Percentiles rank a stretch among this genome's conserved stretches.
phyloP scores from a whole-genome alignment of 2,113 vertebrate genomes.

The Platycercus adscitus region DNA sequence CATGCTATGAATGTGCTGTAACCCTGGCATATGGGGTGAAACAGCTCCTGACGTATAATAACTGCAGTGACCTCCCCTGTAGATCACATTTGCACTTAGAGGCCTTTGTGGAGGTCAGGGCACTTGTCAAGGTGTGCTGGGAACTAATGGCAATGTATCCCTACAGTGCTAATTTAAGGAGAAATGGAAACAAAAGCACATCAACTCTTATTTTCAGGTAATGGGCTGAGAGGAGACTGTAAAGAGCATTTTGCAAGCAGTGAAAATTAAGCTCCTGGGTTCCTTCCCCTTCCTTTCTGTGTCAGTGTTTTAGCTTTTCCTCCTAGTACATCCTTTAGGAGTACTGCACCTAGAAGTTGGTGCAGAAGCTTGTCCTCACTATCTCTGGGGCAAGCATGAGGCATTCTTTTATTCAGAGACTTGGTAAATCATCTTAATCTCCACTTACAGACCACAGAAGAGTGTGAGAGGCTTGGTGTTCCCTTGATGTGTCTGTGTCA shows the following conservation, averaged over 20 bases:
- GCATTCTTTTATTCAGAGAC: neutral
- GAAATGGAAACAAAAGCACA: neutral
- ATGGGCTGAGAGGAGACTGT: neutral
- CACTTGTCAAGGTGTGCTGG: neutral
- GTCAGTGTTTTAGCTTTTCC: neutral
- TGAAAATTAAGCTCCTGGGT: neutral
- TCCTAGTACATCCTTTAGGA: neutral
- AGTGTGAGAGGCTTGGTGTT: fast-evolving
- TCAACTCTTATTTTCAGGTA: neutral
- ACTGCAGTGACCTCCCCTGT: neutral
- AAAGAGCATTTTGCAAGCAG: neutral
- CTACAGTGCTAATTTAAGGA: neutral
- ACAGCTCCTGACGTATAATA: neutral
- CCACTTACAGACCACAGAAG: fast-evolving
- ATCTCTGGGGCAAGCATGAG: neutral
- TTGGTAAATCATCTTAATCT: neutral
- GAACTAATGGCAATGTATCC: neutral
- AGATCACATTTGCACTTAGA: neutral
- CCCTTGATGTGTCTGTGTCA: neutral
- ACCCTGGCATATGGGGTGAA: neutral
- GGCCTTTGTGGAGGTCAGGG: neutral
- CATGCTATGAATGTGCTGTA: neutral
- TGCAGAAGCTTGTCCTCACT: neutral
- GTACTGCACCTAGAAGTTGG: neutral
- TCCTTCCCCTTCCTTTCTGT: neutral